Evolutionary conservation across 2,888 invertebrate genomes (phyloP).

Genomic region (Podabrus alpinus): DNA sequence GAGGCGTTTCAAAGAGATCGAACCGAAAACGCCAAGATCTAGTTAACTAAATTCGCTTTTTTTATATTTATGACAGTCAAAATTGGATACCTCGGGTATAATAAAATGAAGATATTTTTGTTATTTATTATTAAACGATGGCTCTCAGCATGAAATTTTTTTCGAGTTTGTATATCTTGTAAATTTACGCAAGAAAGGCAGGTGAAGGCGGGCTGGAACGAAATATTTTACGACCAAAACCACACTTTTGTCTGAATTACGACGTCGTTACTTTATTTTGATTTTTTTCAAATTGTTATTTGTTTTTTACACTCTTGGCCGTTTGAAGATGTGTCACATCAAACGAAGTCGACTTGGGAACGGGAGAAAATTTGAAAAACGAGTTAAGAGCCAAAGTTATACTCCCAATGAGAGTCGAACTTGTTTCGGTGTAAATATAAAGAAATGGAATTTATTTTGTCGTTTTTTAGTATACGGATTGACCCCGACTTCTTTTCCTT

Average conservation of each 20-base stretch:
- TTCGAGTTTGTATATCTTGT: slow-evolving; percentile 24
- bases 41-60: slow-evolving; percentile 35
- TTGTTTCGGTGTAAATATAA: too few relatives aligned
- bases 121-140: slow-evolving; percentile 33
- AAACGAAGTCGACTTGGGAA: neutral
- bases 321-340: neutral
- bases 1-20: slow-evolving; percentile 40
- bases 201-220: slow-evolving; percentile 37
- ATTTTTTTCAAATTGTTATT: neutral
- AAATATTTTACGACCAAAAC: slow-evolving; percentile 34
- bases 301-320: neutral
- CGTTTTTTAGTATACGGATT: too few relatives aligned
- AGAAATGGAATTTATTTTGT: too few relatives aligned
- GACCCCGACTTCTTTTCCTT: too few relatives aligned
- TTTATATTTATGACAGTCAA: slow-evolving; percentile 40
- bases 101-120: slow-evolving; percentile 43
- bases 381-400: too few relatives aligned
- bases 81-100: slow-evolving; percentile 14
- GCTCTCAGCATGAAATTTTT: slow-evolving; percentile 14
- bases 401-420: too few relatives aligned
- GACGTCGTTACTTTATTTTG: slow-evolving; percentile 4
- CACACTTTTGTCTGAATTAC: slow-evolving; percentile 6
- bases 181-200: slow-evolving; percentile 23
- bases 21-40: slow-evolving; percentile 35
- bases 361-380: neutral